Percentiles rank a stretch among this genome's conserved stretches.
Evolutionary conservation across 2,797 vertebrate genomes (phyloP).

Genomic region (Clarias pachynema): DNA sequence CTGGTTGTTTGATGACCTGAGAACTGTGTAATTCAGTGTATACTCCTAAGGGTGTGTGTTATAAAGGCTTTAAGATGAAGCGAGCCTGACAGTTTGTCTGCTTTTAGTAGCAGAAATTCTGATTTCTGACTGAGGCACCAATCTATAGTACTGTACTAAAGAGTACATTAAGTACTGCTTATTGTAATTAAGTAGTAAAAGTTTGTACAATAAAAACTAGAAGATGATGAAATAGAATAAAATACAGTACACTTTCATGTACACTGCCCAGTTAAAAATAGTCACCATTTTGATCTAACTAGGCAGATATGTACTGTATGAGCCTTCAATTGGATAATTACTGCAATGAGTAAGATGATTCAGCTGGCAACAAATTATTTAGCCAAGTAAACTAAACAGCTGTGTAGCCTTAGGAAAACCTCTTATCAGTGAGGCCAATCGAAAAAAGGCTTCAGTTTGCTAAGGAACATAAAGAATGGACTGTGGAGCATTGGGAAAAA

Average conservation of each 20-base stretch:
- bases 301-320: no score
- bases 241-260: neutral
- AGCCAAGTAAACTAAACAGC: no score
- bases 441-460: no score
- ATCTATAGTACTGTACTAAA: neutral
- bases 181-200: neutral
- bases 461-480: no score
- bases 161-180: neutral
- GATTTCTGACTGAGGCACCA: neutral
- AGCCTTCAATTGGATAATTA: no score
- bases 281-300: no score
- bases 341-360: no score
- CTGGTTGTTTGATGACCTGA: slow-evolving; percentile 9
- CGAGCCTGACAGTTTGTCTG: slow-evolving; percentile 24
- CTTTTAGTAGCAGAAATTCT: slow-evolving; percentile 7
- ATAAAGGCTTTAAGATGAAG: slow-evolving; percentile 18
- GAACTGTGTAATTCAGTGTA: slow-evolving; percentile 36
- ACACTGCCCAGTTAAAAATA: no score
- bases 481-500: no score
- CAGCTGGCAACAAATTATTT: no score
- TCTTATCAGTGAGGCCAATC: no score
- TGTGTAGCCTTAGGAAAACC: no score
- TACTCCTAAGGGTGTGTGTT: slow-evolving; percentile 26
- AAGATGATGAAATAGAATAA: neutral
- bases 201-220: neutral